These are phyloP conservation scores for Copsychus sechellarum DNA, from an alignment of 2,113 vertebrate genomes.

Conservation along the genomic window DNA sequence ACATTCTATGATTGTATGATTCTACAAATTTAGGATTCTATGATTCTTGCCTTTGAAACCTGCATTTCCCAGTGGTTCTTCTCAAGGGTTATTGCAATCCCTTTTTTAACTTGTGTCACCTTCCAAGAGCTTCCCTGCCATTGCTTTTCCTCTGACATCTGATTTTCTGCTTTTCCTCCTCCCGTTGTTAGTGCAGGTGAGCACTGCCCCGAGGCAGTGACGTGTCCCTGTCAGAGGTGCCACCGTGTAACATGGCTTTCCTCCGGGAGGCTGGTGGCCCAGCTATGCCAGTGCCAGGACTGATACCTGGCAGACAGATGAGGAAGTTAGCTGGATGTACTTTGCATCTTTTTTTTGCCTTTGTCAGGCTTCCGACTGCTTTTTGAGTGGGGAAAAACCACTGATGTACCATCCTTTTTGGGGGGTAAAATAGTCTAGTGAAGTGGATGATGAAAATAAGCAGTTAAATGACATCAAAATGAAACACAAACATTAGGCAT, in stretches of 20 bases:
- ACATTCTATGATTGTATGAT: neutral
- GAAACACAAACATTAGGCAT: neutral
- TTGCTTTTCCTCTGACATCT: neutral
- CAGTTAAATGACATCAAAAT: neutral
- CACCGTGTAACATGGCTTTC: neutral
- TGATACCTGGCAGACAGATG: neutral
- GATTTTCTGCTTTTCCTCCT: neutral
- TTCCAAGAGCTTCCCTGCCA: neutral
- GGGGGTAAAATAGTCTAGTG: neutral
- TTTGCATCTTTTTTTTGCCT: neutral
- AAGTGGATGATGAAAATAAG: neutral
- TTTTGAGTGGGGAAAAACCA: neutral
- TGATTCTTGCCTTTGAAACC: neutral
- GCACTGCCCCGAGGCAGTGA: neutral
- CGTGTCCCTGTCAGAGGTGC: constrained; percentile 6
- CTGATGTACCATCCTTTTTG: fast-evolving
- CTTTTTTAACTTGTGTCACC: neutral
- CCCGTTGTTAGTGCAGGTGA: neutral
- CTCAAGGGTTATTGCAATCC: neutral
- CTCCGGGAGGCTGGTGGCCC: neutral
- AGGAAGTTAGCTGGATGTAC: neutral
- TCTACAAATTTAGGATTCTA: fast-evolving
- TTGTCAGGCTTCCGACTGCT: neutral
- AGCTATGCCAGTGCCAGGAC: neutral
- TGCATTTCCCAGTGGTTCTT: fast-evolving